Percentiles rank a stretch among this genome's conserved stretches.
Evolutionary conservation across 2,797 vertebrate genomes (phyloP).

Genomic region (Mallotus villosus): DNA sequence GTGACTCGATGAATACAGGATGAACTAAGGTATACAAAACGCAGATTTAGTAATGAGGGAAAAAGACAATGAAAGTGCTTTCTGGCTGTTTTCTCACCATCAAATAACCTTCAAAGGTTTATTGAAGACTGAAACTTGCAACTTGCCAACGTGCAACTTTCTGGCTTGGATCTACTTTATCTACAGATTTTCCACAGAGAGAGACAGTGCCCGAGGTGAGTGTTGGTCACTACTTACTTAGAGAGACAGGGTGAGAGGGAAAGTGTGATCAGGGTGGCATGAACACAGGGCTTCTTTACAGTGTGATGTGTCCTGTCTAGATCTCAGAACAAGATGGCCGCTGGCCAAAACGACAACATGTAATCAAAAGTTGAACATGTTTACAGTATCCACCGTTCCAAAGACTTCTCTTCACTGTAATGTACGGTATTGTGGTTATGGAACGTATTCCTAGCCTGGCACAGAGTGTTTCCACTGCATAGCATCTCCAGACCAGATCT

Average conservation of each 20-base stretch:
- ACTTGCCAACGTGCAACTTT: too few species aligned
- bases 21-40: neutral
- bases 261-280: slow-evolving; percentile 26
- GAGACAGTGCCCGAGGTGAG: slow-evolving; percentile 39
- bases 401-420: too few species aligned
- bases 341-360: neutral
- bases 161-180: slow-evolving; percentile 11
- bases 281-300: slow-evolving; percentile 9
- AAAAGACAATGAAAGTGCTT: too few species aligned
- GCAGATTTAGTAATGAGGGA: too few species aligned
- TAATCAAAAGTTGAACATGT: neutral
- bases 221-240: slow-evolving; percentile 31
- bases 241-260: slow-evolving; percentile 28
- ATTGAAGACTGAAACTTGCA: slow-evolving; percentile 20
- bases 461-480: neutral
- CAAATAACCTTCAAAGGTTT: neutral
- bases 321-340: neutral
- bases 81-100: neutral
- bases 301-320: slow-evolving; percentile 8
- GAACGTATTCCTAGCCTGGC: neutral
- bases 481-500: too few species aligned
- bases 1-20: neutral
- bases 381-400: too few species aligned
- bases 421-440: too few species aligned
- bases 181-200: slow-evolving; percentile 4